Evolutionary conservation across 2,888 invertebrate genomes (phyloP).

Genomic region (Leptinotarsa peninsularis): DNA sequence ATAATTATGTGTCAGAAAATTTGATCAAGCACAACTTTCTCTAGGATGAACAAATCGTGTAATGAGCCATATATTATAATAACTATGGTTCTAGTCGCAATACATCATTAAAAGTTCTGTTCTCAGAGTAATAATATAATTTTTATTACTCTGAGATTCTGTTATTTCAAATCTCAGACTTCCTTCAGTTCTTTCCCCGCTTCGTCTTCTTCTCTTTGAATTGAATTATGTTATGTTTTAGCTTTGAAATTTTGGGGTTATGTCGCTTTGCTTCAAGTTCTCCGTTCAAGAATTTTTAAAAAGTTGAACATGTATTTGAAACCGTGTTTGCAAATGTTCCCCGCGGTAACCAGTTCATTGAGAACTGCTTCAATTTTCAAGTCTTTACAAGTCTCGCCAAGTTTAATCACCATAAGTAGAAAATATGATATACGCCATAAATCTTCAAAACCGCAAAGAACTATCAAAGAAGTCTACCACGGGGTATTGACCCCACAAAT

Average conservation of each 20-base stretch:
- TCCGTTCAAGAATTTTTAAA: background rate
- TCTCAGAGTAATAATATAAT: no score
- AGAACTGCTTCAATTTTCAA: conserved; percentile 13
- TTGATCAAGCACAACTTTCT: no score
- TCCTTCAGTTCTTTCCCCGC: no score
- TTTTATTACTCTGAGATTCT: no score
- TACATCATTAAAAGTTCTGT: no score
- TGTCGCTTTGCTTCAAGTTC: background rate
- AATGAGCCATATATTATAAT: no score
- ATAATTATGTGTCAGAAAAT: no score
- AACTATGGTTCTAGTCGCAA: no score
- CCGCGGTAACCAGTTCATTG: conserved; percentile 16
- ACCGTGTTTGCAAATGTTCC: conserved; percentile 41
- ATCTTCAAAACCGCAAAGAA: conserved; percentile 35
- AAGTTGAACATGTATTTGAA: conserved; percentile 49
- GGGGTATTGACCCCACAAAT: conserved; percentile 80
- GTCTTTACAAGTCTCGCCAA: background rate
- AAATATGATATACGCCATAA: conserved; percentile 17
- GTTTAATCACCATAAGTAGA: conserved; percentile 1
- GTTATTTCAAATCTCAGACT: no score
- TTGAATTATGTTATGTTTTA: background rate
- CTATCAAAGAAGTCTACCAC: conserved; percentile 69
- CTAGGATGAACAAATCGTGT: no score
- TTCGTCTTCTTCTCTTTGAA: background rate
- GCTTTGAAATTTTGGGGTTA: background rate